These are phyloP conservation scores for Sylvia borin DNA, from an alignment of 2,797 vertebrate genomes.

Conservation along the genomic window DNA sequence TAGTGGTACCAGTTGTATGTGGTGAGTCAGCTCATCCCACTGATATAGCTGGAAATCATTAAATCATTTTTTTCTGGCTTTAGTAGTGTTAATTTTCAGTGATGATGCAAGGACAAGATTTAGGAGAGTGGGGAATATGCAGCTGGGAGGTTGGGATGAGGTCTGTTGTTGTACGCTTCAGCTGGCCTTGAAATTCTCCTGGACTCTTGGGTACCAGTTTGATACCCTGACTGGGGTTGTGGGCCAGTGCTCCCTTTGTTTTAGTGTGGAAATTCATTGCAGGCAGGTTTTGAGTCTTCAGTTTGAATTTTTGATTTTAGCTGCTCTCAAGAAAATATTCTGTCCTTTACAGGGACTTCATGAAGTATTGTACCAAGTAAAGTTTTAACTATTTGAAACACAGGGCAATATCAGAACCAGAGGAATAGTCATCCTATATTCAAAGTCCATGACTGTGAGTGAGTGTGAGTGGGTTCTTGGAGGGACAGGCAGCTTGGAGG, in stretches of 20 bases:
- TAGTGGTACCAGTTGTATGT: neutral
- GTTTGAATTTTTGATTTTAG: neutral
- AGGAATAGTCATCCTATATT: neutral
- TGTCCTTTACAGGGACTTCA: neutral
- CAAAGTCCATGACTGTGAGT: neutral
- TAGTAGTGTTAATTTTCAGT: neutral
- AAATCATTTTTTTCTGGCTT: neutral
- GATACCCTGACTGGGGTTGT: neutral
- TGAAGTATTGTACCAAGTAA: neutral
- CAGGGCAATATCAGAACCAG: neutral
- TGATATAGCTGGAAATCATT: neutral
- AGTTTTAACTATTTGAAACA: neutral
- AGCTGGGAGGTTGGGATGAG: neutral
- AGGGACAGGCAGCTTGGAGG: neutral
- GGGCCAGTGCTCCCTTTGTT: neutral
- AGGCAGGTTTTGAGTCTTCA: neutral
- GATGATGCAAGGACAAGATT: neutral
- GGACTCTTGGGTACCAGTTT: neutral
- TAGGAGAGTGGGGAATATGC: neutral
- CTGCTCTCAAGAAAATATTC: neutral
- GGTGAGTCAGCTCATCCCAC: neutral
- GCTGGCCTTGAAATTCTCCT: neutral
- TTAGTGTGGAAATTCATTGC: neutral
- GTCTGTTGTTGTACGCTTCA: neutral
- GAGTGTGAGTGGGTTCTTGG: neutral